phyloP scores from a whole-genome alignment of 2,113 vertebrate genomes.

The Dasyprocta punctata region DNA sequence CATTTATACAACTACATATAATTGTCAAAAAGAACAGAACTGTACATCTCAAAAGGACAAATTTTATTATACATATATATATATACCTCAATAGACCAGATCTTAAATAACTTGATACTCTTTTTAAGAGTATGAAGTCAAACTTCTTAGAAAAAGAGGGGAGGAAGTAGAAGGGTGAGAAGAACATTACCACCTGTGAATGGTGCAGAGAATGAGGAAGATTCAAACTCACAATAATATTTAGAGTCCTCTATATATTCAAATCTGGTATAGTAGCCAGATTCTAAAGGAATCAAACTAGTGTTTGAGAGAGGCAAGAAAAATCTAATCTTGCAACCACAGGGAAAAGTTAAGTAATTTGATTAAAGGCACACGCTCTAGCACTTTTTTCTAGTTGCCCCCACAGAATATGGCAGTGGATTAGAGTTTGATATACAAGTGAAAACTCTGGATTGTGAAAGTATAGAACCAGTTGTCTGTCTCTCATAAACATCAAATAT shows the following conservation, averaged over 20 bases:
- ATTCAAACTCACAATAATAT: background rate
- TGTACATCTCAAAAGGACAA: background rate
- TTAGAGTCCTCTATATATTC: background rate
- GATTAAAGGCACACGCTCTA: background rate
- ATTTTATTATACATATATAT: background rate
- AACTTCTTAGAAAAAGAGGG: background rate
- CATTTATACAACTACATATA: background rate
- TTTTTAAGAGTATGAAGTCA: background rate
- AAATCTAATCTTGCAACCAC: background rate
- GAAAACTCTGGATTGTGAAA: conserved; percentile 4
- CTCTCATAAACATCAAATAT: background rate
- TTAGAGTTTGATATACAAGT: background rate
- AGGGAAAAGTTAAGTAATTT: background rate
- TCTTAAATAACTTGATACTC: background rate
- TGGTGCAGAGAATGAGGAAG: background rate
- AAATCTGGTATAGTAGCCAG: background rate
- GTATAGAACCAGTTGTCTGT: background rate
- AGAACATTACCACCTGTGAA: background rate
- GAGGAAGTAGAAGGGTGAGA: background rate
- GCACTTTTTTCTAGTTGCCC: background rate
- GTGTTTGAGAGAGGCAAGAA: background rate
- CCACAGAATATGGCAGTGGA: background rate
- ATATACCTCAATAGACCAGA: background rate
- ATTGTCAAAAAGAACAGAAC: background rate
- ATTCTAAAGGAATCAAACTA: background rate